phyloP scores from a whole-genome alignment of 2,113 vertebrate species.

The Nycticebus coucang region DNA sequence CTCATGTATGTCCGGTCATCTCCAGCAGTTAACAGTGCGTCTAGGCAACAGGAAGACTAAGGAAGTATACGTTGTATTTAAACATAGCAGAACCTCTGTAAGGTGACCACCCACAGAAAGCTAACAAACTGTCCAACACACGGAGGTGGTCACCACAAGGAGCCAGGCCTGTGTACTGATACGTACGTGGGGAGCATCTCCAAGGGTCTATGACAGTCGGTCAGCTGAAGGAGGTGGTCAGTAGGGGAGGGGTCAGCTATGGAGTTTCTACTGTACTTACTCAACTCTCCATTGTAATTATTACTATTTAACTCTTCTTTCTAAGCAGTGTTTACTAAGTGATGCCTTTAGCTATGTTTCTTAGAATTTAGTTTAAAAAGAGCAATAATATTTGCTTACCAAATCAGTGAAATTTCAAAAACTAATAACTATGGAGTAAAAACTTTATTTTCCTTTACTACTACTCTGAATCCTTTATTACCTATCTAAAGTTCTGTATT shows the following conservation, averaged over 20 bases:
- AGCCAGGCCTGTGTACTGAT: too few relatives aligned
- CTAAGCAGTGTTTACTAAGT: conserved; percentile 43
- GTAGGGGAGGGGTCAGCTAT: too few relatives aligned
- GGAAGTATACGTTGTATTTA: neutral
- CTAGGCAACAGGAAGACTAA: neutral
- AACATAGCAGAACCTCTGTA: neutral
- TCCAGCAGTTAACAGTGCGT: neutral
- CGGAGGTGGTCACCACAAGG: too few relatives aligned
- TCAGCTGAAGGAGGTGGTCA: too few relatives aligned
- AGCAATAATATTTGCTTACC: conserved; percentile 22
- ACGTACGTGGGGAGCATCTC: too few relatives aligned
- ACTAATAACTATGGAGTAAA: neutral
- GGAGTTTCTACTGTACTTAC: neutral
- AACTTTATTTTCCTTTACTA: neutral
- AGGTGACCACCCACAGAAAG: too few relatives aligned
- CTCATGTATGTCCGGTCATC: neutral
- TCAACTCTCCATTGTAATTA: conserved; percentile 31
- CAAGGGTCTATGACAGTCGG: too few relatives aligned
- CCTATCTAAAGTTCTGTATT: neutral
- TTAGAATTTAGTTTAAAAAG: conserved; percentile 53
- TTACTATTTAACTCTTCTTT: conserved; percentile 12
- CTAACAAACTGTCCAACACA: too few relatives aligned
- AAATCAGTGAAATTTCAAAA: neutral
- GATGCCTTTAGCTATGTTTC: conserved; percentile 8
- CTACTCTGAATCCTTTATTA: conserved; percentile 19